Evolutionary conservation across 2,797 vertebrate species (phyloP).

Genomic region (Notolepis coatsorum): DNA sequence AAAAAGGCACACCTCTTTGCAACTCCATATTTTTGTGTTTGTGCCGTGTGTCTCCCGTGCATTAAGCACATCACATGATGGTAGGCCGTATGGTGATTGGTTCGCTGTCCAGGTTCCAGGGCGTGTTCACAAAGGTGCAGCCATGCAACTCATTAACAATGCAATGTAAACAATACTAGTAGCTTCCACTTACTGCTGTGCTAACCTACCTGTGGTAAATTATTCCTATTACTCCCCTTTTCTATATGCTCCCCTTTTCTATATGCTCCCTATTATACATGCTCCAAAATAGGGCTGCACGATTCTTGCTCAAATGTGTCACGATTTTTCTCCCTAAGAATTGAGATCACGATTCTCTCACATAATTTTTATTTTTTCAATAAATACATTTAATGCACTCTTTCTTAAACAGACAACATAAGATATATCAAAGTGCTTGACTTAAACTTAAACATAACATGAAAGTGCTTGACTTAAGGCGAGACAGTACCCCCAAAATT

Average conservation of each 20-base stretch:
- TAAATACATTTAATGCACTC: too few relatives aligned
- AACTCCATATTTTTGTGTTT: neutral
- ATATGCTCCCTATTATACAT: neutral
- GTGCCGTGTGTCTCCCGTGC: neutral
- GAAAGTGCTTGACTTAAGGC: too few relatives aligned
- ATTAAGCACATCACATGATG: neutral
- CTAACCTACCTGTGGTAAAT: constrained; percentile 17
- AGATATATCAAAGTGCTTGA: too few relatives aligned
- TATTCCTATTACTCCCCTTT: constrained; percentile 19
- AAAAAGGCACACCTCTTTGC: constrained; percentile 1
- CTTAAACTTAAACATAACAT: too few relatives aligned
- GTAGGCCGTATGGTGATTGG: neutral
- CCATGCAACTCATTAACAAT: constrained; percentile 37
- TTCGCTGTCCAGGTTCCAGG: constrained; percentile 13
- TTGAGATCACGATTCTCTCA: too few relatives aligned
- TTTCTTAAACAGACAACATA: too few relatives aligned
- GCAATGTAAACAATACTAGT: constrained; percentile 38
- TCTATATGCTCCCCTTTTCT: constrained; percentile 15
- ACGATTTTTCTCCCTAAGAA: too few relatives aligned
- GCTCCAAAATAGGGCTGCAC: neutral
- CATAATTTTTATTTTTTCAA: too few relatives aligned
- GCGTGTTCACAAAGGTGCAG: constrained; percentile 32
- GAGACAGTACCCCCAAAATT: too few relatives aligned
- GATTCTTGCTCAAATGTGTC: too few relatives aligned
- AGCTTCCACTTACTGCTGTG: constrained; percentile 51